phyloP scores from a whole-genome alignment of 2,888 invertebrate genomes.

The Bellardia pandia region DNA sequence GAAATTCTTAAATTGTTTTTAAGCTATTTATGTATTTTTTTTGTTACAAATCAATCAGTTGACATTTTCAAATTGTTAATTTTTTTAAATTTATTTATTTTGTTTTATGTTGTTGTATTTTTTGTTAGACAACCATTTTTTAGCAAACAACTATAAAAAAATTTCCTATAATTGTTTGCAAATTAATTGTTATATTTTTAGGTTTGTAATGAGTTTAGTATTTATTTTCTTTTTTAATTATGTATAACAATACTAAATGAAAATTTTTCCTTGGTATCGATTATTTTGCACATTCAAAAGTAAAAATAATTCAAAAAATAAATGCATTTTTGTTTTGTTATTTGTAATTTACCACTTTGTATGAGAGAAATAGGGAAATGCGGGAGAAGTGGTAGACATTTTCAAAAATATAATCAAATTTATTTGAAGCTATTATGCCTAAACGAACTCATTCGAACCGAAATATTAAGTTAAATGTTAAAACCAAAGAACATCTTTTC shows the following conservation, averaged over 20 bases:
- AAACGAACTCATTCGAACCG: no score
- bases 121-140: constrained; percentile 58
- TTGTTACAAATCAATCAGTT: constrained; percentile 70
- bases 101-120: constrained; percentile 15
- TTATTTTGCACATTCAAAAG: constrained; percentile 66
- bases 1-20: constrained; percentile 61
- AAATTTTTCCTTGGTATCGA: constrained; percentile 72
- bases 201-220: constrained; percentile 63
- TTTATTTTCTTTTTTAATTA: constrained; percentile 61
- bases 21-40: constrained; percentile 54
- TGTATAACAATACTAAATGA: constrained; percentile 67
- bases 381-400: constrained; percentile 18
- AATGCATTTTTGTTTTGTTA: constrained; percentile 46
- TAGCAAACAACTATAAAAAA: constrained; percentile 68
- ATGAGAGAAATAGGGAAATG: constrained; percentile 21
- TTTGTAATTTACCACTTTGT: constrained; percentile 62
- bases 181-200: constrained; percentile 69
- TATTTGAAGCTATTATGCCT: no score
- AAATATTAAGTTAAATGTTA: no score
- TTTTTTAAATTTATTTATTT: constrained; percentile 65
- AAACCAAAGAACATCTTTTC: no score
- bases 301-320: constrained; percentile 63
- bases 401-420: background rate
- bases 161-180: constrained; percentile 72
- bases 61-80: constrained; percentile 71